These are phyloP conservation scores for Hydroisotoma schaefferi DNA, from an alignment of 2,888 invertebrate species.

Conservation along the genomic window DNA sequence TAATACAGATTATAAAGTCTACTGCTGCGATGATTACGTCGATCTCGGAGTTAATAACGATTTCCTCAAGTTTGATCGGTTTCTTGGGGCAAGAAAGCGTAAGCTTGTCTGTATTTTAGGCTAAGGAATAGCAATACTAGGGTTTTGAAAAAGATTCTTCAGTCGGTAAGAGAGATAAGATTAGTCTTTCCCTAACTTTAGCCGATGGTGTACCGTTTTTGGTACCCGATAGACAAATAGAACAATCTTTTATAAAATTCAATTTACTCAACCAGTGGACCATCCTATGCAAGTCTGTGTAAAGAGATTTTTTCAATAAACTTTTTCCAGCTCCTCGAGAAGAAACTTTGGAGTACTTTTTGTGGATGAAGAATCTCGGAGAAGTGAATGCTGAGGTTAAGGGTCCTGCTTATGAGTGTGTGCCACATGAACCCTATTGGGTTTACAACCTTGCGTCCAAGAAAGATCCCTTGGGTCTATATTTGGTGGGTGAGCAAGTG, in stretches of 20 bases:
- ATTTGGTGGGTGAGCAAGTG: background rate
- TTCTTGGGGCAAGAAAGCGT: slow-evolving; percentile 23
- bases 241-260: too few species aligned
- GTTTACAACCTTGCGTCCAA: background rate
- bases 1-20: slow-evolving; percentile 40
- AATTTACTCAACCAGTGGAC: too few species aligned
- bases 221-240: too few species aligned
- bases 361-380: slow-evolving; percentile 28
- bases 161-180: too few species aligned
- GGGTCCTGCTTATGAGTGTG: slow-evolving; percentile 19
- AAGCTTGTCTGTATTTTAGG: too few species aligned
- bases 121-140: too few species aligned
- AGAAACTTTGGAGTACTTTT: slow-evolving; percentile 30
- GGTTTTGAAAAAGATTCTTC: too few species aligned
- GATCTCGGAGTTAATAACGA: slow-evolving; percentile 40
- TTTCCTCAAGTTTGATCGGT: slow-evolving; percentile 29
- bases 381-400: slow-evolving; percentile 31
- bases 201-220: too few species aligned
- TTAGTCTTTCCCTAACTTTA: too few species aligned
- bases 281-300: background rate
- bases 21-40: slow-evolving; percentile 45
- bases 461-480: slow-evolving; percentile 3
- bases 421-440: slow-evolving; percentile 19
- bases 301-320: background rate
- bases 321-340: slow-evolving; percentile 30